Base-by-base conservation (phyloP, 2,888 invertebrate species). In the Dryococelus australis region DNA sequence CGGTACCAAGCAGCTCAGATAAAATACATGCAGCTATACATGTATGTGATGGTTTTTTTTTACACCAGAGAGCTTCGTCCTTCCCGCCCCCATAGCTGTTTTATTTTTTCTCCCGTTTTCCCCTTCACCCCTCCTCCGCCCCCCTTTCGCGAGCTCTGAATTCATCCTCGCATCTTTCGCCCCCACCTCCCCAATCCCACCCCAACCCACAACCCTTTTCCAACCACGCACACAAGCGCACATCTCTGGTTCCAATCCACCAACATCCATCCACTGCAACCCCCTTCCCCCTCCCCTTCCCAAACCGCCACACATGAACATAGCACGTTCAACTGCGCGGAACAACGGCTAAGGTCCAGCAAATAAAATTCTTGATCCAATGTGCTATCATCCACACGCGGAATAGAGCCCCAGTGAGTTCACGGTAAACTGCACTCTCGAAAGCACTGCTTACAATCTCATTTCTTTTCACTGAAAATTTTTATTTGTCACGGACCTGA, bases 1-100 rank as follows among this genome's bases (percentile, higher is more conserved):
- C 65, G 65, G 65, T 65, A 65, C 65, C 65, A 65, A 65, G 65
- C 65, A 65, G 65, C 65, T 65, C 65, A 65, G 65, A 65, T 65
- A 65, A 65, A 65, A 65, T 65, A 65, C 65, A 65, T 65, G 24
- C 65, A 65, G 65, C 65, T 65, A 65, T 65, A 65, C 65, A 65
- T 65, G 16, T 65, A 65, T 16, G 65, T 65, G 65, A 65, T 20
- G 65, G 65, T 65, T 65, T 65, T 65, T 65, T 65, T 65, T 65
- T 65, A 65, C 65, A 65, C 65, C 65, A 65, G 65, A 24, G 65
- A 65, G 65, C 65, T 65, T 65, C 65, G 65, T 16, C 65, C 65
- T 65, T 65, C 65, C 65, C 65, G 65, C 65, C 65, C 65, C 65
- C 65, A 16, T 65, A 65, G 65, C 65, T 65, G 65, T 65, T 65